Conservation (phyloP, 2,797 vertebrate genomes). For the Epinephelus malabaricus region DNA sequence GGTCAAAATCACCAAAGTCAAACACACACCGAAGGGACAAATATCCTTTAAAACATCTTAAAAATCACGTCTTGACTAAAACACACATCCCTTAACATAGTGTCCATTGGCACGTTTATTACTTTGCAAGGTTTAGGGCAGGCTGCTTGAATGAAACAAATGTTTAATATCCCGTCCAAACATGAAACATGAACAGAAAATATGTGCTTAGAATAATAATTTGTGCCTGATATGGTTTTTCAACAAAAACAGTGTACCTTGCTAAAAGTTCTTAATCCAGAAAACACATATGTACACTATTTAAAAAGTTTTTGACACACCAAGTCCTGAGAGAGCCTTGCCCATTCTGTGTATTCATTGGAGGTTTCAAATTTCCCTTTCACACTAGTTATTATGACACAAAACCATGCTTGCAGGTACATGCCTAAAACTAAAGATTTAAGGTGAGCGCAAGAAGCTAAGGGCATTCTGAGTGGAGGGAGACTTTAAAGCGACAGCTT, state of each 20-base stretch:
- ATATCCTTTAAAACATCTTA: neutral
- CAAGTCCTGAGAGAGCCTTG: neutral
- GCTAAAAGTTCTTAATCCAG: neutral
- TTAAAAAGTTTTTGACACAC: neutral
- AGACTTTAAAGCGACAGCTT: neutral
- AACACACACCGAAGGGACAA: slow-evolving; percentile 2
- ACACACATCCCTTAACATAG: neutral
- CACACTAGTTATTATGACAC: neutral
- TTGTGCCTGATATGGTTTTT: neutral
- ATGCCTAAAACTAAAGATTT: neutral
- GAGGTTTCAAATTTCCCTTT: neutral
- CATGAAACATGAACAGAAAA: neutral
- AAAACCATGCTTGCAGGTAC: neutral
- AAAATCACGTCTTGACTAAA: neutral
- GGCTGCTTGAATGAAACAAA: neutral
- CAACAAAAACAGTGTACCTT: neutral
- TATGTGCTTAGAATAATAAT: neutral
- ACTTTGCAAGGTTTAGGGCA: neutral
- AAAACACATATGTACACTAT: neutral
- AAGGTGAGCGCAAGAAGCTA: neutral
- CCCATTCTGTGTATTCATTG: neutral
- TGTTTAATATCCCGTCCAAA: neutral
- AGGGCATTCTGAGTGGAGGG: neutral
- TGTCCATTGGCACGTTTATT: neutral
- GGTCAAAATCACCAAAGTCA: slow-evolving; percentile 16